A percentile compares a stretch with the other conserved stretches of the same genome.
These are phyloP conservation scores for Boloria euphrosyne DNA, from an alignment of 2,888 invertebrate genomes.

Conservation along the genomic window DNA sequence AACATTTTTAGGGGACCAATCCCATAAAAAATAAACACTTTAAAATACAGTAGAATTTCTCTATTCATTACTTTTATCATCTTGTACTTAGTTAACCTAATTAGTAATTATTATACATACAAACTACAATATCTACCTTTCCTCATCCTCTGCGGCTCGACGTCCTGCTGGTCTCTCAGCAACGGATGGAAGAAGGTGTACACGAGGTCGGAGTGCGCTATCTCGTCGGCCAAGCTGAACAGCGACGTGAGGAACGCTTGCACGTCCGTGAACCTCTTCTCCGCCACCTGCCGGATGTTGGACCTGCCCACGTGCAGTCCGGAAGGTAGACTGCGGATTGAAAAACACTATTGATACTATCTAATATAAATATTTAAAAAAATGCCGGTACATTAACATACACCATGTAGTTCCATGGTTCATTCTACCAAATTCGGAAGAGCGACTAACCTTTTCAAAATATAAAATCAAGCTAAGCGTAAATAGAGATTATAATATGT, in stretches of 20 bases:
- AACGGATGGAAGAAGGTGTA: conserved; percentile 99
- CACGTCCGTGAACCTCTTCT: conserved; percentile 94
- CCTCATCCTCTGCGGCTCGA: conserved; percentile 89
- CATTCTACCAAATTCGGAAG: too few species aligned
- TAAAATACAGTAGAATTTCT: not conserved
- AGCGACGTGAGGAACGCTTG: conserved; percentile 93
- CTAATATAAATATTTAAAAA: too few species aligned
- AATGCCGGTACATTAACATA: too few species aligned
- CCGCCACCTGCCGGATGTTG: conserved; percentile 97
- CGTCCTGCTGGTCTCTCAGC: conserved; percentile 95
- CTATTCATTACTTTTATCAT: too few species aligned
- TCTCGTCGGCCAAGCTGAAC: conserved; percentile 94
- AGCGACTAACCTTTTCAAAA: too few species aligned
- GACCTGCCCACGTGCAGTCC: conserved; percentile 94
- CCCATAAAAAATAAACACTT: not conserved
- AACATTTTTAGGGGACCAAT: too few species aligned
- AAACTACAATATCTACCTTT: conserved; percentile 81
- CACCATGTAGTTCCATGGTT: too few species aligned
- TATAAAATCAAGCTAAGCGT: too few species aligned
- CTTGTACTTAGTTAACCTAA: too few species aligned
- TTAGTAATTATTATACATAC: not conserved
- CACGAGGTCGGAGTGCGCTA: conserved; percentile 96
- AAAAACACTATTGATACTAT: too few species aligned
- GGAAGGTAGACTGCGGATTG: conserved; percentile 60
- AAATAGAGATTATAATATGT: too few species aligned